These are phyloP conservation scores for Botia almorhae DNA, from an alignment of 2,797 vertebrate genomes.

Conservation along the genomic window DNA sequence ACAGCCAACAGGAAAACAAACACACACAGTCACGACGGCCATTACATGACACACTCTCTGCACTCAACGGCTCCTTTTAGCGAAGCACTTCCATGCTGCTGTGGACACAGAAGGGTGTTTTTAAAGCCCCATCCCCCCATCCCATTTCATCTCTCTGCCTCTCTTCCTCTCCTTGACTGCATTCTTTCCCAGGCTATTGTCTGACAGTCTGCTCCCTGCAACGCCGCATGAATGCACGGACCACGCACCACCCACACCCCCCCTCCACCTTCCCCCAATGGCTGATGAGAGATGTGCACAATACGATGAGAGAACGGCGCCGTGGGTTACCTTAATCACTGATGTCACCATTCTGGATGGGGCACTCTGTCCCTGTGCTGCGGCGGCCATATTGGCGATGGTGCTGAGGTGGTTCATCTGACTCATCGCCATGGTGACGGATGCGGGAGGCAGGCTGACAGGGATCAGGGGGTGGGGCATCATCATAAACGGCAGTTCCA, in stretches of 20 bases:
- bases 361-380: constrained; percentile 95
- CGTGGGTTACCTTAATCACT: constrained; percentile 95
- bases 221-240: constrained; percentile 42
- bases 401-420: constrained; percentile 99
- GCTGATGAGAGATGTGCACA: constrained; percentile 59
- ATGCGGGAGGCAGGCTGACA: constrained; percentile 98
- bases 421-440: constrained; percentile 99
- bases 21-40: constrained; percentile 55
- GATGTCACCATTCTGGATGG: constrained; percentile 98
- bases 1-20: constrained; percentile 54
- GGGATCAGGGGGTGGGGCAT: constrained; percentile 99
- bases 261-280: constrained; percentile 42
- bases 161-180: constrained; percentile 45
- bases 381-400: constrained; percentile 98
- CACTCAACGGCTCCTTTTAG: constrained; percentile 41
- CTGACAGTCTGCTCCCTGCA: constrained; percentile 45
- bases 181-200: constrained; percentile 55
- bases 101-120: constrained; percentile 36
- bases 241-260: constrained; percentile 45
- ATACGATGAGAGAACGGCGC: constrained; percentile 55
- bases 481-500: constrained; percentile 99
- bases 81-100: constrained; percentile 20
- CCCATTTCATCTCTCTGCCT: constrained; percentile 34
- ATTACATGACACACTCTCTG: constrained; percentile 49
- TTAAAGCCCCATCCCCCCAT: constrained; percentile 33